phyloP scores from a whole-genome alignment of 2,888 invertebrate species.

The Lepidochitona cinerea region DNA sequence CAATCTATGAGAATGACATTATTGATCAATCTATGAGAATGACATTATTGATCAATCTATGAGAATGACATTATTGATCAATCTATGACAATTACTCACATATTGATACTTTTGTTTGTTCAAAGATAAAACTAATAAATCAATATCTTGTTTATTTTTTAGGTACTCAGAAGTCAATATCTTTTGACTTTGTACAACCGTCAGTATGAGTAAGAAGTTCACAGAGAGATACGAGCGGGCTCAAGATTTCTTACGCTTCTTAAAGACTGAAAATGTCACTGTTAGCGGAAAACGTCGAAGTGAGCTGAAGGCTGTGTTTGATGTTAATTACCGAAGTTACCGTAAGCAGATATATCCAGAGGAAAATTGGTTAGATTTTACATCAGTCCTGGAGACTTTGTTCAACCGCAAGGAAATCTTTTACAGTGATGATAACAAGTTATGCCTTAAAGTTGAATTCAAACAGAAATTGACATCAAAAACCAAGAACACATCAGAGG shows the following conservation, averaged over 20 bases:
- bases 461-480: too few relatives aligned
- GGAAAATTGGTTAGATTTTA: conserved; percentile 23
- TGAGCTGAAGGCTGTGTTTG: conserved; percentile 28
- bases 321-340: conserved; percentile 30
- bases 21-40: too few relatives aligned
- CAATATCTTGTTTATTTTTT: not conserved
- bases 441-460: too few relatives aligned
- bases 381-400: conserved; percentile 16
- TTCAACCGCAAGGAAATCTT: not conserved
- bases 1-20: too few relatives aligned
- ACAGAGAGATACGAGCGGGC: conserved; percentile 18
- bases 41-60: too few relatives aligned
- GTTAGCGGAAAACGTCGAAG: conserved; percentile 27
- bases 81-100: too few relatives aligned
- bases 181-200: not conserved
- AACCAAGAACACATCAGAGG: too few relatives aligned
- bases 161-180: not conserved
- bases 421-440: too few relatives aligned
- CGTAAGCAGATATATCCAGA: conserved; percentile 31
- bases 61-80: too few relatives aligned
- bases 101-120: too few relatives aligned
- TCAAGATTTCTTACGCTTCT: conserved; percentile 32
- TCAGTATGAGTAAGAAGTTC: not conserved
- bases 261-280: conserved; percentile 32
- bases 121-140: too few relatives aligned